Percentiles rank a stretch among this genome's conserved stretches.
These are phyloP conservation scores for Rhamnusium bicolor DNA, from an alignment of 2,888 invertebrate species.

Conservation along the genomic window DNA sequence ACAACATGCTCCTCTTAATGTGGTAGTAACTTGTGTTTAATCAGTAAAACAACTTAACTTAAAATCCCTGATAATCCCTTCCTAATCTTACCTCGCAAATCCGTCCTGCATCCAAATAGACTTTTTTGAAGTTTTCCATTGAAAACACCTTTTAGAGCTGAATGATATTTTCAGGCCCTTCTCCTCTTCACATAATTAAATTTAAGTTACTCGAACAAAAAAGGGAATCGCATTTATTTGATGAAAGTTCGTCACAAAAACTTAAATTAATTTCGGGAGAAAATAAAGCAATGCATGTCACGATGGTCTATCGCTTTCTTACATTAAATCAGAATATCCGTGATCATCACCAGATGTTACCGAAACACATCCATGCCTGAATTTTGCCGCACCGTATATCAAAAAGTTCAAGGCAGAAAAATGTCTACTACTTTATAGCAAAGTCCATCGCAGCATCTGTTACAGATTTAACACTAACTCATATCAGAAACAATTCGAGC, in stretches of 20 bases:
- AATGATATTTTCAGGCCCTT: not conserved
- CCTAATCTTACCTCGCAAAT: constrained; percentile 25
- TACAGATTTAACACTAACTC: constrained; percentile 51
- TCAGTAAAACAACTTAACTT: not conserved
- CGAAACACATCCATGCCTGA: constrained; percentile 57
- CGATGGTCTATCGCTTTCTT: constrained; percentile 6
- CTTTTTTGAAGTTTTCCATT: constrained; percentile 23
- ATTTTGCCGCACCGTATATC: constrained; percentile 49
- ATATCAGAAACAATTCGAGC: constrained; percentile 48
- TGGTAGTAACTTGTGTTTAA: not conserved
- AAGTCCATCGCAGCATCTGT: constrained; percentile 60
- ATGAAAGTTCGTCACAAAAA: constrained; percentile 22
- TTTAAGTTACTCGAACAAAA: constrained; percentile 41
- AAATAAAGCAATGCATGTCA: constrained; percentile 7
- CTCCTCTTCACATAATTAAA: constrained; percentile 42
- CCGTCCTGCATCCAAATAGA: constrained; percentile 8
- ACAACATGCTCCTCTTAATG: not conserved
- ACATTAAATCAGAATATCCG: constrained; percentile 21
- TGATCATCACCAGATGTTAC: constrained; percentile 57
- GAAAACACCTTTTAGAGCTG: constrained; percentile 7
- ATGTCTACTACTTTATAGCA: constrained; percentile 55
- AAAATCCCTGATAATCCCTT: not conserved
- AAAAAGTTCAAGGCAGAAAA: constrained; percentile 48
- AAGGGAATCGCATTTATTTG: constrained; percentile 9
- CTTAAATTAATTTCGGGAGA: constrained; percentile 22